Evolutionary conservation across 92 coral and sea anemone genomes (phyloP), one percentile per base, ranked within the genome.

Genomic region (Heteractis magnifica): DNA sequence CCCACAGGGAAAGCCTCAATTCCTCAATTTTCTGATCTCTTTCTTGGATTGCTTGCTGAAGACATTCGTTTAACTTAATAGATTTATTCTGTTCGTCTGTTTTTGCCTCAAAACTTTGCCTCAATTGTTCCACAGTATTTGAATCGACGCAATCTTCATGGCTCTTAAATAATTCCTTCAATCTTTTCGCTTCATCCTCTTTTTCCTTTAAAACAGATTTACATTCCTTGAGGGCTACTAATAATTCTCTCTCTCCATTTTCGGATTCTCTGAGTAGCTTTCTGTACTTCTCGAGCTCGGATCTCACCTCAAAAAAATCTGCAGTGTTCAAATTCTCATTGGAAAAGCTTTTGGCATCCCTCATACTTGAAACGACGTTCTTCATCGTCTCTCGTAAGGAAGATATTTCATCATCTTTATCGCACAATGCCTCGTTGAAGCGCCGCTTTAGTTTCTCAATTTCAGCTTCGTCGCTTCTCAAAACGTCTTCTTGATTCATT

Each of bases 1-100:
- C 88, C 77, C 81, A 80, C 72, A 91, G 86, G 52, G 87, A 89
- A 12, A 90, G 74, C 20, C 85, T 91, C 20, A 93, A 59, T 51
- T 88, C 89, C 77, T 89, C 94, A 18, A 92, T 91, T 4, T 86
- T 93, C 15, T 91, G 85, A 4, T 88, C 89, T 75, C 87, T 89
- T 16, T 90, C 89, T 48, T 88, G 83, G 70, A 86, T 71, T 10
- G 94, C 85, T 50, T 89, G 88, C 7, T 87, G 89, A 18, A 90
- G 89, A 71, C 88, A 84, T 52, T 76, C 85, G 48, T 81, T 78
- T 8, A 81, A 12, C 62, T 86, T 74, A 56, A 44, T 81, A 6
- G 78, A 16, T 62, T 85, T 81, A 4, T 26, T 76, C 12, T 73
- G 52, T 49, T 85, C 88, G 6, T 84, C 82, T 20, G 21, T 84